Evolutionary conservation across 2,888 invertebrate genomes (phyloP).

Genomic region (Oscheius onirici): DNA sequence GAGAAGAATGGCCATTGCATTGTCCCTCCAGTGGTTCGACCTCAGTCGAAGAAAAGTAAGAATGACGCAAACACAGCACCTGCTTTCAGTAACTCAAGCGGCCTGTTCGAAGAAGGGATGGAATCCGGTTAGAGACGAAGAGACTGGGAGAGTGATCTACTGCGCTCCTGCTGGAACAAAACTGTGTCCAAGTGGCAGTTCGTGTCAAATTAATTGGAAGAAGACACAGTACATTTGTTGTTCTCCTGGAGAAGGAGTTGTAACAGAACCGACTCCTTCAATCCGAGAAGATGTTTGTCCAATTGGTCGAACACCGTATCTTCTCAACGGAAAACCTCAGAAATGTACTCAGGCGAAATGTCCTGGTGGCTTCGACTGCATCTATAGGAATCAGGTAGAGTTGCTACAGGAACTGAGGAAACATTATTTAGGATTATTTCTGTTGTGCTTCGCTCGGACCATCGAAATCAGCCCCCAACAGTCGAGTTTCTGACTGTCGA

Average conservation of each 20-base stretch:
- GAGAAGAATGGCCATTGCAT: slow-evolving; percentile 51
- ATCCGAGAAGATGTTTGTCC: slow-evolving; percentile 44
- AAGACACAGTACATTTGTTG: slow-evolving; percentile 62
- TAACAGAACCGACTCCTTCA: slow-evolving; percentile 26
- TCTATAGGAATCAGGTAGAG: slow-evolving; percentile 43
- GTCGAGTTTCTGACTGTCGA: slow-evolving; percentile 26
- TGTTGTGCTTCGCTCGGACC: slow-evolving; percentile 48
- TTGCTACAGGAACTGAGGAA: background rate
- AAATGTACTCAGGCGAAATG: slow-evolving; percentile 52
- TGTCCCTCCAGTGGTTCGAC: slow-evolving; percentile 4
- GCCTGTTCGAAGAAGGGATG: slow-evolving; percentile 53
- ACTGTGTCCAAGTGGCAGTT: slow-evolving; percentile 37
- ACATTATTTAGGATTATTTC: slow-evolving; percentile 45
- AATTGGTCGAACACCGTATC: slow-evolving; percentile 53
- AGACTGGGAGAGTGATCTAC: slow-evolving; percentile 43
- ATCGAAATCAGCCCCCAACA: background rate
- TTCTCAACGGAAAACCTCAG: slow-evolving; percentile 57
- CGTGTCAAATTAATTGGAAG: slow-evolving; percentile 46
- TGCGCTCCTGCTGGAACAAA: slow-evolving; percentile 48
- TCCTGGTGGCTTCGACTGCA: slow-evolving; percentile 58
- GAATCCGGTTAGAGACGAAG: slow-evolving; percentile 44
- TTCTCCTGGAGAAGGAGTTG: slow-evolving; percentile 24
- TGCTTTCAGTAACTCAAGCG: slow-evolving; percentile 36
- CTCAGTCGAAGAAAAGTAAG: slow-evolving; percentile 8
- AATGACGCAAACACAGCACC: too few relatives aligned